Evolutionary conservation across 2,113 vertebrate genomes (phyloP).

Genomic region (Anarhynchus alexandrinus): DNA sequence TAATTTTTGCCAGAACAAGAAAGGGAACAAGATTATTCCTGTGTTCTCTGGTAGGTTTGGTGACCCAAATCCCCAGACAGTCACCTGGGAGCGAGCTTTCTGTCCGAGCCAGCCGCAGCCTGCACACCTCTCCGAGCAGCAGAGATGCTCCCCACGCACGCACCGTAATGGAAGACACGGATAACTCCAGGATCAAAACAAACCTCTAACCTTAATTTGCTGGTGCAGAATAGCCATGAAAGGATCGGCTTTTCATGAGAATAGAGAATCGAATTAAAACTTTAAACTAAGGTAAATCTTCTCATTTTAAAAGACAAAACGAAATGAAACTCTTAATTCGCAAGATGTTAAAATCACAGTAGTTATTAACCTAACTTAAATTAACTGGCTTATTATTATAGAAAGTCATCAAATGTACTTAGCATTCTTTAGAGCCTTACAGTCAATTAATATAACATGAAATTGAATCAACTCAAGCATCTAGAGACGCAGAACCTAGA

Average conservation of each 20-base stretch:
- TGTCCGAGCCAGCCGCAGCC: neutral
- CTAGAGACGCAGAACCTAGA: conserved; percentile 39
- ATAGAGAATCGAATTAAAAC: neutral
- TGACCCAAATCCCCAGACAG: neutral
- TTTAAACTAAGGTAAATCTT: conserved; percentile 26
- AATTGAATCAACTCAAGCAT: conserved; percentile 55
- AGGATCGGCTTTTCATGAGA: neutral
- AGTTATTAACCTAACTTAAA: conserved; percentile 54
- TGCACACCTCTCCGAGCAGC: neutral
- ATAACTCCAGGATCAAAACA: neutral
- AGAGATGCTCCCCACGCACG: neutral
- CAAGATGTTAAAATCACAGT: conserved; percentile 34
- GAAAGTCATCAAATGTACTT: conserved; percentile 59
- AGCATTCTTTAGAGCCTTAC: conserved; percentile 37
- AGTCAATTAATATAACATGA: conserved; percentile 60
- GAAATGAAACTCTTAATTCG: conserved; percentile 35
- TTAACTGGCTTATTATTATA: conserved; percentile 52
- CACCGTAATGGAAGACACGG: neutral
- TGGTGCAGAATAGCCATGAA: neutral
- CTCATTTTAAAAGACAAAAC: neutral
- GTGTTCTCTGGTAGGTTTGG: neutral
- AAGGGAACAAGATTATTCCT: neutral
- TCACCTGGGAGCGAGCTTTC: neutral
- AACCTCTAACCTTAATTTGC: neutral
- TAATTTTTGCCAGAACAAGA: neutral